These are phyloP conservation scores for Ibycter americanus DNA, from an alignment of 2,797 vertebrate genomes.

Conservation along the genomic window DNA sequence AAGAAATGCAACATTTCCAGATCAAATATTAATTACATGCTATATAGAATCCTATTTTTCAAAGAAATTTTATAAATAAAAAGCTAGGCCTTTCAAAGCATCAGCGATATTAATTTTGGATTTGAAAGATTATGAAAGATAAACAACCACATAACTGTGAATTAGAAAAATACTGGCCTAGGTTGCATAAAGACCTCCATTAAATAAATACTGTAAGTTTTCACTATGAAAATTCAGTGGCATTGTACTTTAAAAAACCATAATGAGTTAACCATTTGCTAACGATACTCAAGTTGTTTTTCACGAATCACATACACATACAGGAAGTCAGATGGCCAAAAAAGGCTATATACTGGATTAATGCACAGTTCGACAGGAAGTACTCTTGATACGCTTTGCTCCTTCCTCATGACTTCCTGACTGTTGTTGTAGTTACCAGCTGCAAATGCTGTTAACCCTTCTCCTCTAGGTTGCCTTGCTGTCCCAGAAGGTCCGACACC, in stretches of 20 bases:
- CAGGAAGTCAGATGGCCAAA: slow-evolving; percentile 32
- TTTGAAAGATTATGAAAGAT: slow-evolving; percentile 67
- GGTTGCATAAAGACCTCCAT: slow-evolving; percentile 74
- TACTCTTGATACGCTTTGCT: slow-evolving; percentile 14
- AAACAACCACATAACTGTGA: slow-evolving; percentile 69
- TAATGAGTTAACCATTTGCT: slow-evolving; percentile 40
- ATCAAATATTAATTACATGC: slow-evolving; percentile 69
- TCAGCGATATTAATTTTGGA: slow-evolving; percentile 53
- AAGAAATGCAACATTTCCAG: slow-evolving; percentile 52
- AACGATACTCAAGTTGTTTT: slow-evolving; percentile 52
- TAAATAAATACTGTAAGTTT: slow-evolving; percentile 74
- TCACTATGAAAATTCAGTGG: slow-evolving; percentile 75
- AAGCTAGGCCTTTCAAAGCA: slow-evolving; percentile 61
- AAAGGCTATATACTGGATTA: neutral
- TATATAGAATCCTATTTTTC: slow-evolving; percentile 41
- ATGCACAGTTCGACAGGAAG: slow-evolving; percentile 36
- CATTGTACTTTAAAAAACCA: slow-evolving; percentile 68
- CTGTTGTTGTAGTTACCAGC: neutral
- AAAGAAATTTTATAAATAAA: slow-evolving; percentile 55
- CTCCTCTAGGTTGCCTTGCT: neutral
- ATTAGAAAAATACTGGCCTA: slow-evolving; percentile 82
- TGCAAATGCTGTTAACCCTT: neutral
- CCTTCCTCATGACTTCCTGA: neutral
- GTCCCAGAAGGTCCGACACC: neutral
- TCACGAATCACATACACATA: slow-evolving; percentile 70